Evolutionary conservation across 2,888 invertebrate species (phyloP).

Genomic region (Quadriops clusia): DNA sequence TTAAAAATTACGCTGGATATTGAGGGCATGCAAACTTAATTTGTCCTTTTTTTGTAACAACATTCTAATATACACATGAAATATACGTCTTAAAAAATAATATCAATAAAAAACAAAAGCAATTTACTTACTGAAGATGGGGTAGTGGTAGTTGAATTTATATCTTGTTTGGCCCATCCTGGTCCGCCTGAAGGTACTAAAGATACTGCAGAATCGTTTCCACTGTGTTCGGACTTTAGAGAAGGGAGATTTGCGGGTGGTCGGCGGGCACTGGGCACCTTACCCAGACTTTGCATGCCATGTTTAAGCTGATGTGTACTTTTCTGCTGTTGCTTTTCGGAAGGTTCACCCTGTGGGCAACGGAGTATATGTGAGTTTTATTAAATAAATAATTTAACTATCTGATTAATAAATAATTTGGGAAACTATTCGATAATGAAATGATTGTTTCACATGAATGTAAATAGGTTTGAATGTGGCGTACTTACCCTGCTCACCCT

Average conservation of each 20-base stretch:
- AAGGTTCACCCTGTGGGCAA: constrained; percentile 84
- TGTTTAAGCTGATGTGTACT: constrained; percentile 90
- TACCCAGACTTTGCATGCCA: constrained; percentile 99
- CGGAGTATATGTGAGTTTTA: too few relatives aligned
- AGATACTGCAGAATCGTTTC: constrained; percentile 65
- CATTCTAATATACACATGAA: too few relatives aligned
- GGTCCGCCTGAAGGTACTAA: constrained; percentile 67
- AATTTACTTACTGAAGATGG: constrained; percentile 22
- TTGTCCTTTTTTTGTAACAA: too few relatives aligned
- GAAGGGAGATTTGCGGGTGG: constrained; percentile 98
- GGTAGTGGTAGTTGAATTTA: constrained; percentile 28
- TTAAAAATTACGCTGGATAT: too few relatives aligned
- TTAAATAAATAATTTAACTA: too few relatives aligned
- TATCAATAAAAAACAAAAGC: not conserved
- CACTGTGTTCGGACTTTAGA: constrained; percentile 88
- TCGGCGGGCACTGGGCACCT: constrained; percentile 94
- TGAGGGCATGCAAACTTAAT: too few relatives aligned
- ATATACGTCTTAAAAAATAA: not conserved
- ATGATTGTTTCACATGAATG: too few relatives aligned
- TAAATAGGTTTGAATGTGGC: too few relatives aligned
- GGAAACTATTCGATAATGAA: too few relatives aligned
- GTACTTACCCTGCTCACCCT: constrained; percentile 69
- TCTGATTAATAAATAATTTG: too few relatives aligned
- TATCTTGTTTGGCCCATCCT: constrained; percentile 58
- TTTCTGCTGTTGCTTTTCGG: constrained; percentile 79